These are phyloP conservation scores for Galerucella calmariensis DNA, from an alignment of 2,888 invertebrate species.

Conservation along the genomic window DNA sequence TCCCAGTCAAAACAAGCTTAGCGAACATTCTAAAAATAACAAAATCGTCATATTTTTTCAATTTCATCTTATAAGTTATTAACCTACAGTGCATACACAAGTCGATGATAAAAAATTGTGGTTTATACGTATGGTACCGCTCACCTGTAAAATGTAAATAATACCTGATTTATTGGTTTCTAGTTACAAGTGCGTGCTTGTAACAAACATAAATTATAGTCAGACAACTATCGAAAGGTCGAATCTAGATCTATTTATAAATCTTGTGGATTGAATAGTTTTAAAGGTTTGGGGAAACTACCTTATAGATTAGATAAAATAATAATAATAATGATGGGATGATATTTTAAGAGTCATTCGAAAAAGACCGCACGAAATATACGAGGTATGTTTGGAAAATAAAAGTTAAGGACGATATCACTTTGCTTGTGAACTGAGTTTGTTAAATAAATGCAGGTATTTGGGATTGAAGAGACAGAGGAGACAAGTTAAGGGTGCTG, in stretches of 20 bases:
- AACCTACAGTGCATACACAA: slow-evolving; percentile 11
- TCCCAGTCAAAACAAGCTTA: not conserved
- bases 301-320: too few relatives aligned
- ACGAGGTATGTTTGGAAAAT: too few relatives aligned
- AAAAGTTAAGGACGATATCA: too few relatives aligned
- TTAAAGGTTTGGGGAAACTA: too few relatives aligned
- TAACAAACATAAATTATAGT: slow-evolving; percentile 22
- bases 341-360: too few relatives aligned
- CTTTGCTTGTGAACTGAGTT: too few relatives aligned
- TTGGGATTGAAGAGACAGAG: too few relatives aligned
- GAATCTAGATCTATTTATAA: not conserved
- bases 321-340: too few relatives aligned
- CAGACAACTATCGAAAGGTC: slow-evolving; percentile 16
- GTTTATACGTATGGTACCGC: slow-evolving; percentile 28
- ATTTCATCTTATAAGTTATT: slow-evolving; percentile 23
- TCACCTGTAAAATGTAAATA: slow-evolving; percentile 33
- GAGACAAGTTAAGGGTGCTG: too few relatives aligned
- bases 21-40: not conserved
- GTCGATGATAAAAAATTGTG: slow-evolving; percentile 10
- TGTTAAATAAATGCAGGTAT: too few relatives aligned
- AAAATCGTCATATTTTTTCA: not conserved
- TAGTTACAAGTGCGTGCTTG: slow-evolving; percentile 21
- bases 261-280: not conserved
- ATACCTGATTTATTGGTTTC: slow-evolving; percentile 26
- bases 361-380: too few relatives aligned